Base-by-base conservation (phyloP, 2,797 vertebrate species). In the Urocyon cinereoargenteus region DNA sequence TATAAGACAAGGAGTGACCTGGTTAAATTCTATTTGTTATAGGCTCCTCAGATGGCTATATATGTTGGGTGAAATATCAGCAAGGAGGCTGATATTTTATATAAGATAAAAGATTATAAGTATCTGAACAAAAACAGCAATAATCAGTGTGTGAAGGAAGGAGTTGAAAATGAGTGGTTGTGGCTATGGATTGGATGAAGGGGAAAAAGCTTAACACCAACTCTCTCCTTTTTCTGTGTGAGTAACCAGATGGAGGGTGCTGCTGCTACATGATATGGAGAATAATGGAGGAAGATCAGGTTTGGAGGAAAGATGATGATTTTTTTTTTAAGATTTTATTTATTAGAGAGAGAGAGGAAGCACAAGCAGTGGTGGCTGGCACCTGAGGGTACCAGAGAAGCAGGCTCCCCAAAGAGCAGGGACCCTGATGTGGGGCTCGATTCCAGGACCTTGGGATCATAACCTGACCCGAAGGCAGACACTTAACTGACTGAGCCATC, bases 21-120 rank as follows among this genome's bases (percentile, higher is more conserved):
- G 62, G 28, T n/a, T 95, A 86, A 95, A 66, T 83, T 79, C 21
- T 31, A 9, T 40, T 78, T 91, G 59, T 95, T 55, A 28, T 90
- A 36, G 45, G 21, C 14, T 86, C 66, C 28, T 92, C n/a, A 49
- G 9, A 24, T 92, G 36, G 31, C 51, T 68, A 14, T 49, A 81
- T 68, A 81, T 68, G 2, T 84, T 84, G 59, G 10, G 13, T 78
- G 72, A 73, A 57, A 36, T 97, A 11, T 86, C 83, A 68, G n/a
- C 53, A 75, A 70, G 68, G 45, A 70, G 12, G 59, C 72, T 90
- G 61, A 66, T 92, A 3, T 75, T 86, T 75, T 66, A 31, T 72
- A 64, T 91, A 78, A 40, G 16, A 68, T 84, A 59, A 84, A 95
- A 57, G 22, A 62, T 82, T 77, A 64, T 72, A 88, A 19, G 7